These are phyloP conservation scores for Crossocerus cetratus DNA, from an alignment of 2,888 invertebrate genomes.

Conservation along the genomic window DNA sequence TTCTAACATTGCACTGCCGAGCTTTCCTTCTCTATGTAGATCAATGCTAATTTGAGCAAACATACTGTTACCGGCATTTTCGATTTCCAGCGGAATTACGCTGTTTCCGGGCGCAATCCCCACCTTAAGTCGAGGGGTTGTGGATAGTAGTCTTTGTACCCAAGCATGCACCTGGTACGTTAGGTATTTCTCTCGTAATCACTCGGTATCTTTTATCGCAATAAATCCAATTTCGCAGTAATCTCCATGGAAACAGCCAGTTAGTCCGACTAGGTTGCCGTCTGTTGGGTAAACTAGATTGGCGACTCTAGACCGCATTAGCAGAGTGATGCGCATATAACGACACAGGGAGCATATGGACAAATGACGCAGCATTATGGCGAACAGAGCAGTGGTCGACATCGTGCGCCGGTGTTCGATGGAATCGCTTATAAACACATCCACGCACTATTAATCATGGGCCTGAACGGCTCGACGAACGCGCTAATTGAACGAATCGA, in stretches of 20 bases:
- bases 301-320: too few species aligned
- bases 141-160: not conserved
- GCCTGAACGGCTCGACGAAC: constrained; percentile 32
- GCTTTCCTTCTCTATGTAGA: constrained; percentile 42
- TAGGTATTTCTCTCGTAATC: too few species aligned
- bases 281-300: too few species aligned
- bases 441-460: constrained; percentile 47
- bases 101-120: too few species aligned
- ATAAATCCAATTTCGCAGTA: too few species aligned
- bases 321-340: too few species aligned
- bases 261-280: too few species aligned
- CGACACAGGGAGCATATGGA: too few species aligned
- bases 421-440: constrained; percentile 52
- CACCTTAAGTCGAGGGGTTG: too few species aligned
- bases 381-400: not conserved
- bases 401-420: constrained; percentile 1
- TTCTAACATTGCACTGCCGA: not conserved
- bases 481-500: constrained; percentile 58
- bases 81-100: constrained; percentile 45
- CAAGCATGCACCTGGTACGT: not conserved
- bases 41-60: constrained; percentile 60
- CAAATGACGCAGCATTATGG: not conserved
- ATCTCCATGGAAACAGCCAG: too few species aligned
- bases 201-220: too few species aligned
- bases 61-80: constrained; percentile 58